Conservation (phyloP, 2,888 invertebrate species). For the Erpobdella octoculata region DNA sequence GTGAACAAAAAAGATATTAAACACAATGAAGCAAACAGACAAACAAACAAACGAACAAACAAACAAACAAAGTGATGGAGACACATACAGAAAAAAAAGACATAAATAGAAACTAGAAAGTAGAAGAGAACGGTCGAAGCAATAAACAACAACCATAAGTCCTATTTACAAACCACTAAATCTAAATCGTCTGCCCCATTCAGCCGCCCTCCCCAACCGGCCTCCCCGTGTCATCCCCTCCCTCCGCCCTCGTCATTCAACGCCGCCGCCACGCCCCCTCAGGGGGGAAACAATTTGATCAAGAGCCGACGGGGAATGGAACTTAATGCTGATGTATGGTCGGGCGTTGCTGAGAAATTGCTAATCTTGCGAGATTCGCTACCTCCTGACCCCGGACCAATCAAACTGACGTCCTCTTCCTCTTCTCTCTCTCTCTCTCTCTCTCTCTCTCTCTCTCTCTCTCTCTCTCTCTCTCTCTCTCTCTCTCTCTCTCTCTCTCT, state of each 20-base stretch:
- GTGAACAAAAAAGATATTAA: neutral
- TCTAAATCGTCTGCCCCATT: neutral
- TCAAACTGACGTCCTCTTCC: too few relatives aligned
- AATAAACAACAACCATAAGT: too few relatives aligned
- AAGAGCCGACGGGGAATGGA: neutral
- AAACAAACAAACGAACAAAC: neutral
- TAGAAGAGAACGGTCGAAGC: neutral
- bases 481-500: too few relatives aligned
- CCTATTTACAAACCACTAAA: neutral
- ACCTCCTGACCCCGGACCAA: neutral
- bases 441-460: too few relatives aligned
- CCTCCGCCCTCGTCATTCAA: neutral
- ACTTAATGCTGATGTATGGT: slow-evolving; percentile 10
- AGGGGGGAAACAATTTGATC: slow-evolving; percentile 6
- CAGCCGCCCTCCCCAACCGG: neutral
- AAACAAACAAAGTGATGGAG: neutral
- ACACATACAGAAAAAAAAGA: neutral
- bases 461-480: too few relatives aligned
- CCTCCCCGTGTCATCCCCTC: neutral
- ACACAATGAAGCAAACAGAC: neutral
- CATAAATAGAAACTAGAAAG: neutral
- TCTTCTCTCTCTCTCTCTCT: too few relatives aligned
- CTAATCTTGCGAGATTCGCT: slow-evolving; percentile 11
- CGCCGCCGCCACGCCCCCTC: neutral
- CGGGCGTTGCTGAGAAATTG: slow-evolving; percentile 9